Percentiles rank a stretch among this genome's conserved stretches.
These are phyloP conservation scores for Notocelia uddmanniana DNA, from an alignment of 2,888 invertebrate genomes.

Conservation along the genomic window DNA sequence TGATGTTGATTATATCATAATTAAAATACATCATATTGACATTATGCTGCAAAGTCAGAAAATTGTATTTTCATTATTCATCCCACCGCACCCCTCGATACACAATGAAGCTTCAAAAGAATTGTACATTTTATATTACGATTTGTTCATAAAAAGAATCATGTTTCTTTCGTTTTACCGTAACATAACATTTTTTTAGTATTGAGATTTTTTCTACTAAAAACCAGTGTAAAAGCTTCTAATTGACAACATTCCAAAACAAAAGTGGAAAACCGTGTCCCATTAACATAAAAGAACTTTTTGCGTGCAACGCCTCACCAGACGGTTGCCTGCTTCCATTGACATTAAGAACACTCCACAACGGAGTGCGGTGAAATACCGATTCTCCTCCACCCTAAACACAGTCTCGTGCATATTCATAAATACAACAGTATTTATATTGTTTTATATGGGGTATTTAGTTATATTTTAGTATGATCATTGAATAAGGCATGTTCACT, in stretches of 20 bases:
- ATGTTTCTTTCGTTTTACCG: not conserved
- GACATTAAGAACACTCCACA: constrained; percentile 59
- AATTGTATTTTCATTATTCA: constrained; percentile 6
- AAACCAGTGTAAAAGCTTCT: constrained; percentile 17
- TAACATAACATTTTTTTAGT: constrained; percentile 12
- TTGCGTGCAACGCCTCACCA: constrained; percentile 56
- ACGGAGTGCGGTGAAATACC: constrained; percentile 54
- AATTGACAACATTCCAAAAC: constrained; percentile 42
- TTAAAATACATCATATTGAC: not conserved
- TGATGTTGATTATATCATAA: not conserved
- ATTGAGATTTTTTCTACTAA: constrained; percentile 3
- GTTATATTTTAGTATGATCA: not conserved
- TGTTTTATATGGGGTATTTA: constrained; percentile 3
- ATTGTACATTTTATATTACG: constrained; percentile 2
- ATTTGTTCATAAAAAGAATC: constrained; percentile 3
- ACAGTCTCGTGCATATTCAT: constrained; percentile 22
- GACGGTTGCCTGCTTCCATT: constrained; percentile 52
- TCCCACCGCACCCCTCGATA: constrained; percentile 7
- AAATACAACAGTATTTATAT: not conserved
- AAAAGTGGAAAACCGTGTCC: constrained; percentile 47
- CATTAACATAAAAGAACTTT: constrained; percentile 63
- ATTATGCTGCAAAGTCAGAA: not conserved
- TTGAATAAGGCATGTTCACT: not conserved
- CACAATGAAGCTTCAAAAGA: constrained; percentile 15
- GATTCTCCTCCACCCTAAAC: constrained; percentile 48